phyloP scores from a whole-genome alignment of 2,113 vertebrate species.

The Pteronura brasiliensis region DNA sequence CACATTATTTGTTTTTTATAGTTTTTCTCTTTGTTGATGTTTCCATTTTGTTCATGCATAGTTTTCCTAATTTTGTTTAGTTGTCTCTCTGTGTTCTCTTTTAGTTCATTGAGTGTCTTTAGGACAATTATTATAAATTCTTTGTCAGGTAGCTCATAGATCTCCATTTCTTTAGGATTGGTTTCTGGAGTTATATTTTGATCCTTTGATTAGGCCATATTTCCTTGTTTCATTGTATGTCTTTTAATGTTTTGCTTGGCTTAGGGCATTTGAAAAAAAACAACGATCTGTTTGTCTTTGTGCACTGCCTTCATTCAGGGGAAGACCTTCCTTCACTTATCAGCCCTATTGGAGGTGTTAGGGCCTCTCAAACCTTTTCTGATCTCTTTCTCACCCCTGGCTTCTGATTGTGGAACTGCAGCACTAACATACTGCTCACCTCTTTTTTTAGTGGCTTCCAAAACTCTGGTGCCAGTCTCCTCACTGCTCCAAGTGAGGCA shows the following conservation, averaged over 20 bases:
- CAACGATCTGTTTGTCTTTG: background rate
- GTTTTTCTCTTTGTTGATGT: background rate
- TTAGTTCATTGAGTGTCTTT: background rate
- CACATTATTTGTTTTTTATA: background rate
- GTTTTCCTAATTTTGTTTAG: background rate
- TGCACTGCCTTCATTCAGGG: background rate
- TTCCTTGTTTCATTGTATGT: background rate
- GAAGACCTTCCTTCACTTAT: background rate
- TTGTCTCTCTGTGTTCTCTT: background rate
- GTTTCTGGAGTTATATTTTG: background rate
- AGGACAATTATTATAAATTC: background rate
- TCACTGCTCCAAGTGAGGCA: background rate
- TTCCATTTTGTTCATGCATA: background rate
- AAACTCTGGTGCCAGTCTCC: background rate
- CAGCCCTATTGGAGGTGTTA: background rate
- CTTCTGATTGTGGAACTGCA: background rate
- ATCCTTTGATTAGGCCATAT: background rate
- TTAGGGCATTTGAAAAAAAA: background rate
- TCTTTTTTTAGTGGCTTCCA: background rate
- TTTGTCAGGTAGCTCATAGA: background rate
- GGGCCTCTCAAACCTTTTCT: background rate
- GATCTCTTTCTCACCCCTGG: background rate
- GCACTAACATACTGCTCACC: background rate
- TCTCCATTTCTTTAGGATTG: background rate
- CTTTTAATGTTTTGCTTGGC: background rate